Base-by-base conservation (phyloP, 2,113 vertebrate genomes). In the Phrynosoma blainvillii region DNA sequence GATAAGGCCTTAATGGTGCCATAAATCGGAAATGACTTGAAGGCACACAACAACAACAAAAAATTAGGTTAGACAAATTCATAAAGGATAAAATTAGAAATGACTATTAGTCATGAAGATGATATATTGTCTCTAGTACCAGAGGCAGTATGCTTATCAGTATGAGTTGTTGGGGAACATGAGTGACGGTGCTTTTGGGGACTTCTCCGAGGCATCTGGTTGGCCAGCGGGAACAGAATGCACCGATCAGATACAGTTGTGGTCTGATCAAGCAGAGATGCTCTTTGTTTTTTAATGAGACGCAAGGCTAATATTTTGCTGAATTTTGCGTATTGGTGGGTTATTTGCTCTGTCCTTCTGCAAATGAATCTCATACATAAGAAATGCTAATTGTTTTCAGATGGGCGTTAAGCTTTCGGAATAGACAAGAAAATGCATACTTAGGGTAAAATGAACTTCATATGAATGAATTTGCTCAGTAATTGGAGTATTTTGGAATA, bases 371-470 rank as follows among this genome's bases (percentile, higher is more conserved):
- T 91, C 0, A 0, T 12, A 8, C 30, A 2, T 59, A 47, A 88
- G 25, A 84, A 36, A 0, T 83, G 20, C 0, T 0, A 85, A n/a
- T 79, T 13, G 25, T 86, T 75, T 56, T 79, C 20, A 78, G 87
- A 78, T 27, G 74, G 62, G 14, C 87, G 16, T 65, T 30, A 70
- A 70, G 25, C 56, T 0, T 4, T 86, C 10, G 0, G 76, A 42
- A 71, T 40, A 59, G 5, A 21, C 1, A 87, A 54, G 73, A n/a
- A 52, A 54, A 54, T 74, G 11, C 25, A 21, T 84, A 9, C 62
- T 68, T 47, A 6, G 32, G 30, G 20, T n/a, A 30, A 40, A 36
- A 20, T 84, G n/a, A 59, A 12, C 47, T 84, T 11, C 73, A 16
- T 74, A 62, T 36, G 32, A 21, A 77, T 66, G 5, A 65, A 14